Base-by-base conservation (phyloP, 2,113 vertebrate species). In the Melanotaenia duboulayi region DNA sequence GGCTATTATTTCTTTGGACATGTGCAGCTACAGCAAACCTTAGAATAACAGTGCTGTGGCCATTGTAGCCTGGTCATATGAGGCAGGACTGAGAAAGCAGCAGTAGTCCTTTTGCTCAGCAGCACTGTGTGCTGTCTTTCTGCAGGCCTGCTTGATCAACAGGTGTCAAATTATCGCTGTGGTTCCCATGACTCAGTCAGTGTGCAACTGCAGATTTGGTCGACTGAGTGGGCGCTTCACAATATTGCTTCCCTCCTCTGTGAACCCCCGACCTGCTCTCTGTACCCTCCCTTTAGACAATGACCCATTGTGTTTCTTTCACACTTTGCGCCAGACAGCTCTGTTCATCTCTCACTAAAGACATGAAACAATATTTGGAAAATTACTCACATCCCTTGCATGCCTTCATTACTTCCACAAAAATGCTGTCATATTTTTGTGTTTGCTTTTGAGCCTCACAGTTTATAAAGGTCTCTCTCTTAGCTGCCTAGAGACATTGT, bases 361-460 rank as follows among this genome's bases (percentile, higher is more conserved):
- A 80, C 87, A 86, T 90, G 84, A 91, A 90, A 87, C 89, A 93
- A 91, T 91, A 91, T 93, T 93, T 93, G 86, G 82, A 89, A 92
- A 91, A 84, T 86, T 82, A 89, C 78, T 69, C 81, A 80, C 77
- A 80, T 85, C 77, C 78, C 81, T 80, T 90, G 78, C 55, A 44
- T 64, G 82, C 69, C 81, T 91, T 88, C 87, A 91, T 88, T 83
- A 86, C 80, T 83, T 74, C 75, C 78, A 86, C 87, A 91, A 85
- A 86, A 78, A 84, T 78, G 70, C 86, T 52, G 78, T 83, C 83
- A 76, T 89, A 82, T 89, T 85, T 92, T 81, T 86, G 83, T 80
- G 79, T 69, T 76, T 83, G 85, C 83, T 84, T 83, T 80, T 81
- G 78, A 83, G 87, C 56, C 80, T 78, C 82, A 74, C 85, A 84